Conservation (phyloP, 2,113 vertebrate genomes). For the Sardina pilchardus region DNA sequence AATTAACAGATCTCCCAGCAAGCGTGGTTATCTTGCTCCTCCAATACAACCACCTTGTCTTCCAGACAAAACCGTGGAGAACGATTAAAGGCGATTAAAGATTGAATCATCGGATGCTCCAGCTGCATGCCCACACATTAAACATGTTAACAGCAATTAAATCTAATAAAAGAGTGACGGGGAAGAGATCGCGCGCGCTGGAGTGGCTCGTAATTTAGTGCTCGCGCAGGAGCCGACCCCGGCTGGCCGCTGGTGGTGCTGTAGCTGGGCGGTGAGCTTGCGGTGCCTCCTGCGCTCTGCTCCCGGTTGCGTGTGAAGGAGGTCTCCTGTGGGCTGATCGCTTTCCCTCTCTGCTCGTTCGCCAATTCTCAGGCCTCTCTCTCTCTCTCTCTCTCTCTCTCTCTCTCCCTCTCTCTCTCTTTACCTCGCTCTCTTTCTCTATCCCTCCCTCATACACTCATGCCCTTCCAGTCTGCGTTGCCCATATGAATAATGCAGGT, state of each 20-base stretch:
- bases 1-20: neutral
- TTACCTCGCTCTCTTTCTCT: neutral
- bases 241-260: too few relatives aligned
- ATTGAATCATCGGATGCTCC: neutral
- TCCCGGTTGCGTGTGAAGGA: neutral
- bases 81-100: slow-evolving; percentile 2
- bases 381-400: neutral
- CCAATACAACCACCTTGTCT: neutral
- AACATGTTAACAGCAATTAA: neutral
- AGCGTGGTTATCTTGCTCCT: neutral
- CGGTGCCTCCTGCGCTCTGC: too few relatives aligned
- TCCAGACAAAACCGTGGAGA: neutral
- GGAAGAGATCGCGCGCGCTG: neutral
- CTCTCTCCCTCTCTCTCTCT: too few relatives aligned
- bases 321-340: neutral
- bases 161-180: neutral
- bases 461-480: neutral
- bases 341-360: neutral
- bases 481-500: slow-evolving; percentile 23
- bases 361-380: too few relatives aligned
- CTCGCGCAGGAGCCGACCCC: neutral
- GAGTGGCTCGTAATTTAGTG: neutral
- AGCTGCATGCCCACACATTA: neutral
- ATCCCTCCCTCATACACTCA: neutral
- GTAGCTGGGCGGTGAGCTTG: too few relatives aligned